These are phyloP conservation scores for Sipha flava DNA, from an alignment of 1,140 invertebrate genomes.

Conservation along the genomic window DNA sequence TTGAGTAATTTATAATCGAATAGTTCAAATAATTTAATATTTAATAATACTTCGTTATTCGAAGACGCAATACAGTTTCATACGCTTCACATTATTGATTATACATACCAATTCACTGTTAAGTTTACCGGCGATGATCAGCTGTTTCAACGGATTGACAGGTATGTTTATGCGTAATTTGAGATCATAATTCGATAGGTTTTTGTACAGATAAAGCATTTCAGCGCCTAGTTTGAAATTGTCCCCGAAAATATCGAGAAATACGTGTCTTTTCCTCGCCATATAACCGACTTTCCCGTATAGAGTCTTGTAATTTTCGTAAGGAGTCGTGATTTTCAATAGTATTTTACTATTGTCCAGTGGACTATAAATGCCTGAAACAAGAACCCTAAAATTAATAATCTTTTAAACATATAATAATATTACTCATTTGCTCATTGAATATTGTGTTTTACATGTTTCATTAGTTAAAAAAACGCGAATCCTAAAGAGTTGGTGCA, in stretches of 20 bases:
- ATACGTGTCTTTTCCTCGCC: slow-evolving; percentile 57
- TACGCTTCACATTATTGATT: not conserved
- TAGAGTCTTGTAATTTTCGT: slow-evolving; percentile 55
- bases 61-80: not conserved
- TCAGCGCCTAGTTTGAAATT: slow-evolving; percentile 59
- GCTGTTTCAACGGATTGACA: slow-evolving; percentile 56
- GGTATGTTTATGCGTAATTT: slow-evolving; percentile 62
- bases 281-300: slow-evolving; percentile 60
- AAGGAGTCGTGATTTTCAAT: slow-evolving; percentile 62
- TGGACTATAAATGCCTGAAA: slow-evolving; percentile 52
- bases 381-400: too few relatives aligned
- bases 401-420: not conserved
- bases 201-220: slow-evolving; percentile 49
- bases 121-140: slow-evolving; percentile 55
- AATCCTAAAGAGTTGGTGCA: too few relatives aligned
- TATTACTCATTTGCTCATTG: too few relatives aligned
- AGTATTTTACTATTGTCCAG: slow-evolving; percentile 57
- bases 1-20: too few relatives aligned
- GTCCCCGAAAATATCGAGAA: slow-evolving; percentile 59
- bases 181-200: slow-evolving; percentile 58
- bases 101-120: slow-evolving; percentile 50
- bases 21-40: too few relatives aligned
- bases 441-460: too few relatives aligned
- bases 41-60: too few relatives aligned
- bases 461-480: too few relatives aligned